Evolutionary conservation across 1,140 invertebrate species (phyloP).

Genomic region (Hypsibius dujardini): DNA sequence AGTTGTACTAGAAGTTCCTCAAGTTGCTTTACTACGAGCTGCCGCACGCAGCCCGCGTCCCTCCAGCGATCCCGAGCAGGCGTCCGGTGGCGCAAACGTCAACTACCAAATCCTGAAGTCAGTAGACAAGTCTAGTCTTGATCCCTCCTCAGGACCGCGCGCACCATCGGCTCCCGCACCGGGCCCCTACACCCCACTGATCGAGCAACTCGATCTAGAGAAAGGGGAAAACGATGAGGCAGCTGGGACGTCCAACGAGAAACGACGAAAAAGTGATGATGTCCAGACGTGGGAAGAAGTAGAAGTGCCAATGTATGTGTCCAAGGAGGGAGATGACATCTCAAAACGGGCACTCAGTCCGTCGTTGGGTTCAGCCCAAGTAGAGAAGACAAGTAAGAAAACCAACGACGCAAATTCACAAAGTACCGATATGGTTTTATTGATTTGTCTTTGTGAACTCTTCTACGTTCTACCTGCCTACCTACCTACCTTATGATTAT

Average conservation of each 20-base stretch:
- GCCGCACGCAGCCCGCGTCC: slow-evolving; percentile 1
- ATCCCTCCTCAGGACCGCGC: not conserved
- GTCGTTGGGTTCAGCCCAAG: slow-evolving; percentile 16
- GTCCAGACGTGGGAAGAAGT: slow-evolving; percentile 14
- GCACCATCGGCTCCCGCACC: not conserved
- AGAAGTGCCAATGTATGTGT: not conserved
- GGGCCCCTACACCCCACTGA: not conserved
- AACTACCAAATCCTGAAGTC: not conserved
- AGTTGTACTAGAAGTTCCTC: not conserved
- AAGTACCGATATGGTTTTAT: too few species aligned
- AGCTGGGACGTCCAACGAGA: too few species aligned
- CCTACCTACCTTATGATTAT: too few species aligned
- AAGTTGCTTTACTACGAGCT: slow-evolving; percentile 8
- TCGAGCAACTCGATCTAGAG: not conserved
- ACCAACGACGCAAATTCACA: too few species aligned
- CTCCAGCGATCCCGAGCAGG: not conserved
- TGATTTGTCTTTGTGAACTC: too few species aligned
- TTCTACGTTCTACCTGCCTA: too few species aligned
- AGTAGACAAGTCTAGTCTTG: not conserved
- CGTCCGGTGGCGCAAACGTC: not conserved
- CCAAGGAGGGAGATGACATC: not conserved
- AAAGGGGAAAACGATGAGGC: too few species aligned
- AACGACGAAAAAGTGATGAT: not conserved
- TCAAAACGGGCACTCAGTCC: slow-evolving; percentile 4
- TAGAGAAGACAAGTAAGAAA: too few species aligned